Conservation (phyloP, 2,113 vertebrate species). For the Apeltes quadracus region DNA sequence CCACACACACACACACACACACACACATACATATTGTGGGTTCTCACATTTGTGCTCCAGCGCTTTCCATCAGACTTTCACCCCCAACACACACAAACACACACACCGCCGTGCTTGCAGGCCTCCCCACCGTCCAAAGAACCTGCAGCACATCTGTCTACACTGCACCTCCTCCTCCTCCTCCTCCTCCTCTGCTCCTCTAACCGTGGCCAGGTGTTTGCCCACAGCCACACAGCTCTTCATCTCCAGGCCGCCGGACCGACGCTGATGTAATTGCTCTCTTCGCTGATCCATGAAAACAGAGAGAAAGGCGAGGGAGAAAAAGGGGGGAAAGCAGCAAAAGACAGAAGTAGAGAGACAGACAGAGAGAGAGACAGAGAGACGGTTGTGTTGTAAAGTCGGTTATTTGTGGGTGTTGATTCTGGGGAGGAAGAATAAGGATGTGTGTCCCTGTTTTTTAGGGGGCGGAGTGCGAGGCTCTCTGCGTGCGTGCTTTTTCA, state of each 20-base stretch:
- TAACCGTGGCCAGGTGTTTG: conserved; percentile 78
- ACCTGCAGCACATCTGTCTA: conserved; percentile 71
- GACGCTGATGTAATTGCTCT: conserved; percentile 79
- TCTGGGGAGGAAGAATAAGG: conserved; percentile 15
- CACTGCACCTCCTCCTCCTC: conserved; percentile 47
- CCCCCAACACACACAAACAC: conserved; percentile 3
- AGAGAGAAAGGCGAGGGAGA: conserved; percentile 50
- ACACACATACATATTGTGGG: conserved; percentile 44
- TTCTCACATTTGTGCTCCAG: conserved; percentile 63
- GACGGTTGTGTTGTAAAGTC: conserved; percentile 43
- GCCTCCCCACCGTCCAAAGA: conserved; percentile 55
- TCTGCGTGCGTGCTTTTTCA: conserved; percentile 51
- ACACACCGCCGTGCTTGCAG: conserved; percentile 34
- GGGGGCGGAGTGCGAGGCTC: conserved; percentile 53
- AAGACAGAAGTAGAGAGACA: background rate
- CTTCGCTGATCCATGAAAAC: conserved; percentile 76
- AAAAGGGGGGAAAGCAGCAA: conserved; percentile 36
- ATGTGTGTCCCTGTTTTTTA: conserved; percentile 53
- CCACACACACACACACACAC: conserved; percentile 21
- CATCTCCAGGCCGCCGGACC: conserved; percentile 71
- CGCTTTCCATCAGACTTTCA: conserved; percentile 46
- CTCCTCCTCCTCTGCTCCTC: conserved; percentile 54
- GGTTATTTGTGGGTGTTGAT: conserved; percentile 39
- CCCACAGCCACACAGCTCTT: conserved; percentile 70
- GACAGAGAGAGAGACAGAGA: background rate